Conservation (phyloP, 2,888 invertebrate genomes). For the Euplexia lucipara region DNA sequence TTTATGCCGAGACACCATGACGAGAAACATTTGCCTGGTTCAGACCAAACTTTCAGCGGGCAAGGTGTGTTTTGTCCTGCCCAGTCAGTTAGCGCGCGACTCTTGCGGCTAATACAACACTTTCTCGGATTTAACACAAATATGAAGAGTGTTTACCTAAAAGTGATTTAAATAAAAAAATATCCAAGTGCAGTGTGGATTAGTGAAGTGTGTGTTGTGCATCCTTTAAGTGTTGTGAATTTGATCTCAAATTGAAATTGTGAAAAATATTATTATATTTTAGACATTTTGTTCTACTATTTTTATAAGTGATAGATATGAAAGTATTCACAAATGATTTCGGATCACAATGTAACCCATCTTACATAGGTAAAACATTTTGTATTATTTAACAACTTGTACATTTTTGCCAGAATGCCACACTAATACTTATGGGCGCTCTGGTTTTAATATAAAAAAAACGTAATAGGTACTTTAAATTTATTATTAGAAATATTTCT, state of each 20-base stretch:
- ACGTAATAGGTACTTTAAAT: no score
- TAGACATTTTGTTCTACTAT: constrained; percentile 7
- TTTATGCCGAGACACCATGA: constrained; percentile 73
- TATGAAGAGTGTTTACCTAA: constrained; percentile 15
- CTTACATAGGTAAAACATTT: constrained; percentile 25
- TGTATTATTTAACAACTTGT: background rate
- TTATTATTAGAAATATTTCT: no score
- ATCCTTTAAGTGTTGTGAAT: constrained; percentile 20
- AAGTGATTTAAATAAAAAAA: background rate
- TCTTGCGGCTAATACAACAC: constrained; percentile 44
- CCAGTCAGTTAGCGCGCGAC: constrained; percentile 41
- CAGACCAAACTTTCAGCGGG: constrained; percentile 37
- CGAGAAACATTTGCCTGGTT: constrained; percentile 38
- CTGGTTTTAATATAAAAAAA: no score
- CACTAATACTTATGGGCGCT: no score
- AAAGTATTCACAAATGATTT: constrained; percentile 40
- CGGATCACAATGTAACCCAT: constrained; percentile 24
- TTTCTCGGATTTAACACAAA: constrained; percentile 10
- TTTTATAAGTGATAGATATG: constrained; percentile 41
- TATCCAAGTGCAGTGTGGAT: constrained; percentile 22
- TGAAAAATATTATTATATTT: constrained; percentile 23
- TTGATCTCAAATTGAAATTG: constrained; percentile 47
- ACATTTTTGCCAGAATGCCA: background rate
- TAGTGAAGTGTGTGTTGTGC: constrained; percentile 47
- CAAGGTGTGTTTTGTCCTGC: constrained; percentile 26